Evolutionary conservation across 2,888 invertebrate species (phyloP), one percentile per base, ranked within the genome.

Genomic region (Phorcus lineatus): DNA sequence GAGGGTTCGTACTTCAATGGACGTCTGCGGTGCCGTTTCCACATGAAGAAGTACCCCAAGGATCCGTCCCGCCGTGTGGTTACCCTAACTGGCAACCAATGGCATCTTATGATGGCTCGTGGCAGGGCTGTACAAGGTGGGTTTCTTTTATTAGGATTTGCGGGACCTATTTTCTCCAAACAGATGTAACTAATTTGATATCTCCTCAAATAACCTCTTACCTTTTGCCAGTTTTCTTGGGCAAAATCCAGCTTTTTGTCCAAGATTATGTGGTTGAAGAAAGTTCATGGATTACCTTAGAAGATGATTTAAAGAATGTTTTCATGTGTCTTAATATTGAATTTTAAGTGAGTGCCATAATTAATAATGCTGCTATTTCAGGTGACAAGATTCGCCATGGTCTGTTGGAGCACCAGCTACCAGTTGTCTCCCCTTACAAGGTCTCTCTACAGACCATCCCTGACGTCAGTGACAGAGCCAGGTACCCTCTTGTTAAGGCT

Each of bases 401-500:
- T 7, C 81, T 89, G 75, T 86, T 85, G 28, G 88, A 89, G 9
- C 87, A 87, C 52, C 87, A 88, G 55, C 82, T 90, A 19, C 91
- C 91, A 28, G 81, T 86, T n/a, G 86, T 86, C 31, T 89, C 89
- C 57, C 87, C 89, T 47, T 82, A 86, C 28, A 83, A 86, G 77
- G 88, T 92, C 6, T 83, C 86, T 36, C 77, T 91, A 16, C 47
- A 80, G 1, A 78, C 77, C 7, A 80, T 74, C 24, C 81, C 80
- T 24, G 86, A 90, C 78, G 81, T 89, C 55, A 83, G 85, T 76
- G 89, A 86, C 74, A 80, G 86, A 52, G 90, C 92, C n/a, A 83
- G 90, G 17, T 92, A 92, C 81, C 88, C 89, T 4, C 86, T 92
- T n/a, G 92, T 91, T 75, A 93, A 92, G 82, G 91, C 90, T 62